Evolutionary conservation across 1,140 invertebrate genomes (phyloP).

Genomic region (Microplitis demolitor): DNA sequence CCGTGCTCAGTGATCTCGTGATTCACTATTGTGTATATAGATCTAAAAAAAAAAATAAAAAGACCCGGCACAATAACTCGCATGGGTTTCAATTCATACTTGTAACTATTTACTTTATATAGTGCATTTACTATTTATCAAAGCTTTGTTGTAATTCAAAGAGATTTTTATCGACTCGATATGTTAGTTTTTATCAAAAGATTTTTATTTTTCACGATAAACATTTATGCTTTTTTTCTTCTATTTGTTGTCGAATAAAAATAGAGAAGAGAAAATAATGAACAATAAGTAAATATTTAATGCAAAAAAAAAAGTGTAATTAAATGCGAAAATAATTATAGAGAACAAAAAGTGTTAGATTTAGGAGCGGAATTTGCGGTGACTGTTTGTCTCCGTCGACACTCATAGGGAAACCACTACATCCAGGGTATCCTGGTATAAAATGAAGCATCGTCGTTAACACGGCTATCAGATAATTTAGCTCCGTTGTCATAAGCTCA

Average conservation of each 20-base stretch:
- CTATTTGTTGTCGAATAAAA: neutral
- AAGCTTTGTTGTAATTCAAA: no score
- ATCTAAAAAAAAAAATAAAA: no score
- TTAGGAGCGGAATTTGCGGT: conserved; percentile 22
- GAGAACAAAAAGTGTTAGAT: neutral
- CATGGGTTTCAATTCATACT: no score
- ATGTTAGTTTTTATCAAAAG: no score
- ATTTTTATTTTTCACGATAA: no score
- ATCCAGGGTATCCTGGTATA: conserved; percentile 32
- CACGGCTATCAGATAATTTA: conserved; percentile 18
- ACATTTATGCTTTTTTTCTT: no score
- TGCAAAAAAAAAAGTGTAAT: neutral
- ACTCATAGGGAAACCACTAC: conserved; percentile 27
- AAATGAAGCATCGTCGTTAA: conserved; percentile 15
- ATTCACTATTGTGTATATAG: no score
- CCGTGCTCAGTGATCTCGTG: no score
- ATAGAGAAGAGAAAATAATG: neutral
- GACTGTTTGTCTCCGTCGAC: conserved; percentile 27
- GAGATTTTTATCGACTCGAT: no score
- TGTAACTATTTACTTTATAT: no score
- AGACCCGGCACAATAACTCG: no score
- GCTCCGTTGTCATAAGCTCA: neutral
- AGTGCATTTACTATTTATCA: no score
- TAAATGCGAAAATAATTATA: neutral
- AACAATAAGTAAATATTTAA: neutral